phyloP scores from a whole-genome alignment of 2,888 invertebrate species.

The Brachynemurus nebulosus region DNA sequence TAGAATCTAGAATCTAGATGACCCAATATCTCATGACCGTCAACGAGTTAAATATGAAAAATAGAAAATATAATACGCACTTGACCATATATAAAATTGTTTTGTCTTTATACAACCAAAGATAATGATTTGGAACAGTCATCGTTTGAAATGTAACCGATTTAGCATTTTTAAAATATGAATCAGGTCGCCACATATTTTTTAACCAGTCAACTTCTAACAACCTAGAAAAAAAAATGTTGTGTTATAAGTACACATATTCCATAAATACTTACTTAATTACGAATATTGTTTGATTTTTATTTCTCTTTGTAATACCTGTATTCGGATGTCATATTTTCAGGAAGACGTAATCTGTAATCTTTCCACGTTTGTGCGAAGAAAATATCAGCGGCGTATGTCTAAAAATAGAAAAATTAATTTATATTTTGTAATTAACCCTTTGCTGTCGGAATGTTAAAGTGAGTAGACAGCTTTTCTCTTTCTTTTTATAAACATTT shows the following conservation, averaged over 20 bases:
- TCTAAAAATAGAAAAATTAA: constrained; percentile 35
- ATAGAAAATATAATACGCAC: constrained; percentile 30
- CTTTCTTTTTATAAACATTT: too few relatives aligned
- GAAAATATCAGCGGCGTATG: constrained; percentile 83
- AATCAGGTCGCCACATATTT: constrained; percentile 88
- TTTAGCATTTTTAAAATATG: constrained; percentile 88
- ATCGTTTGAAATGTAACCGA: constrained; percentile 88
- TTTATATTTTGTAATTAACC: neutral
- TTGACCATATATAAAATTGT: constrained; percentile 80
- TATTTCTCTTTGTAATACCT: constrained; percentile 31
- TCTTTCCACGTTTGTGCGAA: constrained; percentile 92
- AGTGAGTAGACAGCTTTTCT: neutral
- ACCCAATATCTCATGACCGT: too few relatives aligned
- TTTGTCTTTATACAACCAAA: constrained; percentile 80
- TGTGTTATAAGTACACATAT: too few relatives aligned
- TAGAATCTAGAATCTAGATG: too few relatives aligned
- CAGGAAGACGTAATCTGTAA: constrained; percentile 68
- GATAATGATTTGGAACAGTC: constrained; percentile 89
- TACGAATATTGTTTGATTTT: too few relatives aligned
- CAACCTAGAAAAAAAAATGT: constrained; percentile 36
- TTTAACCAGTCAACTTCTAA: constrained; percentile 83
- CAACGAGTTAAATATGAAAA: too few relatives aligned
- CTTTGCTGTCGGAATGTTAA: neutral
- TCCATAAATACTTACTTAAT: constrained; percentile 4
- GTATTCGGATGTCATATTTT: constrained; percentile 88